These are phyloP conservation scores for Capricornis sumatraensis DNA, from an alignment of 2,113 vertebrate species.

Conservation along the genomic window DNA sequence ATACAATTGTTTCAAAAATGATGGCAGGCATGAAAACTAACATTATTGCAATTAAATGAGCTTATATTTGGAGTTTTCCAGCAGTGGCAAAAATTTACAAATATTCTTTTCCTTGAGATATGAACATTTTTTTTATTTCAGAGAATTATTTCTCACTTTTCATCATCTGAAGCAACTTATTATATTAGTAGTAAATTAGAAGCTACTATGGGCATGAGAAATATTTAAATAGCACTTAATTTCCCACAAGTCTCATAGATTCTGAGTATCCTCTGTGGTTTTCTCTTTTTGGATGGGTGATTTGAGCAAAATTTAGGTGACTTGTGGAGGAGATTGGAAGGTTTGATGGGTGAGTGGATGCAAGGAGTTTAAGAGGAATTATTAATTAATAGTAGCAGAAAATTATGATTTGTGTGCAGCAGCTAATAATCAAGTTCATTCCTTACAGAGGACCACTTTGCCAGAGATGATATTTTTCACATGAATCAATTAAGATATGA, in stretches of 20 bases:
- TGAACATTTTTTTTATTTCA: slow-evolving; percentile 19
- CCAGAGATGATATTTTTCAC: not conserved
- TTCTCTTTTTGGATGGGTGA: not conserved
- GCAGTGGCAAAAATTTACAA: not conserved
- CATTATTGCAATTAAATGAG: not conserved
- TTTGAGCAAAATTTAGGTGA: slow-evolving; percentile 17
- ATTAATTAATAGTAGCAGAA: not conserved
- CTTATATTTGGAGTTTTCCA: not conserved
- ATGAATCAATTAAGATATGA: not conserved
- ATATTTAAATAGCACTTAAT: not conserved
- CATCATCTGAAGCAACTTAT: slow-evolving; percentile 1
- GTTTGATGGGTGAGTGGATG: not conserved
- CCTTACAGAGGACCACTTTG: not conserved
- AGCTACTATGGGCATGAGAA: not conserved
- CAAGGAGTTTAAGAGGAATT: not conserved
- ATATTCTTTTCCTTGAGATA: not conserved
- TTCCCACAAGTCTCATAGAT: not conserved
- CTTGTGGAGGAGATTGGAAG: not conserved
- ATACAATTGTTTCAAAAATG: not conserved
- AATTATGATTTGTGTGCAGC: not conserved
- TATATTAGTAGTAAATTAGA: slow-evolving; percentile 38
- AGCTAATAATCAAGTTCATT: not conserved
- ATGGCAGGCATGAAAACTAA: not conserved
- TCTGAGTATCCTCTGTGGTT: not conserved
- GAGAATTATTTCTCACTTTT: slow-evolving; percentile 7